Conservation (phyloP, 2,113 vertebrate species). For the Dipodomys spectabilis region DNA sequence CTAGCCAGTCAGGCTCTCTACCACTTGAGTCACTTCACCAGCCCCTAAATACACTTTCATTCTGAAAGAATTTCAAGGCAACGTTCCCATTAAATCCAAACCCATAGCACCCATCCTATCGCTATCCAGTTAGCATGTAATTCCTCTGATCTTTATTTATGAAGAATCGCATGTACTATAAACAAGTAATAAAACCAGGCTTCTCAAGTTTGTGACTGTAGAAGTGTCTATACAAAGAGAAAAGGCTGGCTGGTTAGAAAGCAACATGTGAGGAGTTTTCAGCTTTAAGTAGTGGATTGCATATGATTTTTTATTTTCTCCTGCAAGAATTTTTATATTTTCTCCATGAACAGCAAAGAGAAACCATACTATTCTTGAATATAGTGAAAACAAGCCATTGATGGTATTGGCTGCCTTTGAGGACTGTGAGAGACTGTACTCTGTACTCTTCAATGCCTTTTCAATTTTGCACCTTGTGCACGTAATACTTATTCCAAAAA, state of each 20-base stretch:
- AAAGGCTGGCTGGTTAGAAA: conserved; percentile 31
- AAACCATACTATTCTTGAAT: conserved; percentile 41
- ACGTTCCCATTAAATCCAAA: conserved; percentile 1
- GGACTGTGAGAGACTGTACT: not conserved
- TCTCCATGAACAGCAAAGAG: conserved; percentile 59
- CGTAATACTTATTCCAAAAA: conserved; percentile 52
- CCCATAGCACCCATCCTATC: not conserved
- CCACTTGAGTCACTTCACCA: too few species aligned
- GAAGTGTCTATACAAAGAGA: not conserved
- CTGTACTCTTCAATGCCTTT: conserved; percentile 38
- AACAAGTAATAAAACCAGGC: conserved; percentile 65
- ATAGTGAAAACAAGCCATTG: conserved; percentile 41
- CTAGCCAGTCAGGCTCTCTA: too few species aligned
- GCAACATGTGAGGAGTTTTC: conserved; percentile 30
- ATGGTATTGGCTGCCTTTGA: conserved; percentile 36
- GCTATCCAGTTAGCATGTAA: conserved; percentile 1
- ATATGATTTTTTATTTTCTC: conserved; percentile 63
- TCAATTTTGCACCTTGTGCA: conserved; percentile 57
- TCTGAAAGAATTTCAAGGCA: conserved; percentile 54
- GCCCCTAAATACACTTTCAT: conserved; percentile 29
- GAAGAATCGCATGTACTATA: conserved; percentile 56
- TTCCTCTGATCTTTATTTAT: conserved; percentile 49
- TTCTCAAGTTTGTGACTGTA: conserved; percentile 10
- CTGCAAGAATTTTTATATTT: conserved; percentile 64
- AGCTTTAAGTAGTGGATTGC: conserved; percentile 27